phyloP scores from a whole-genome alignment of 2,797 vertebrate genomes.

The Aselliscus stoliczkanus region DNA sequence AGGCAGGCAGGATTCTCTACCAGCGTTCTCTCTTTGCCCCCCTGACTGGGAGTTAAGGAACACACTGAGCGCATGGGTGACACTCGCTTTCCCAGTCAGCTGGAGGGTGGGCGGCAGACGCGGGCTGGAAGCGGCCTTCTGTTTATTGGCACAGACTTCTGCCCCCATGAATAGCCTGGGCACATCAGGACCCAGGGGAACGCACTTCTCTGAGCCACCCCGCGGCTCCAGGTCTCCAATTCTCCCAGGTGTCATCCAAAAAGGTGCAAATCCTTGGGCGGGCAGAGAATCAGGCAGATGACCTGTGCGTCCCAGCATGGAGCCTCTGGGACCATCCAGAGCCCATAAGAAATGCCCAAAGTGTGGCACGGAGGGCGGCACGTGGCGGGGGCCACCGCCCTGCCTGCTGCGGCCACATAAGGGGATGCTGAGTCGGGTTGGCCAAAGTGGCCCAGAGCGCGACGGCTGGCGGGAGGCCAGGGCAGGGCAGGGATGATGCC shows the following conservation, averaged over 20 bases:
- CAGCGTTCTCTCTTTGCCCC: accelerated
- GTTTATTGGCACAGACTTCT: not conserved
- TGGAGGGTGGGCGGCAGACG: not conserved
- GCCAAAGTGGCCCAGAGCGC: not conserved
- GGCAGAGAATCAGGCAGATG: not conserved
- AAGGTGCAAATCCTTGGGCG: not conserved
- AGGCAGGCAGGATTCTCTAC: not conserved
- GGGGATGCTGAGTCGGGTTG: too few species aligned
- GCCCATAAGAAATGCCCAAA: not conserved
- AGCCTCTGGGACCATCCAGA: not conserved
- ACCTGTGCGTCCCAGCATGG: not conserved
- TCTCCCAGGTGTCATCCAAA: not conserved
- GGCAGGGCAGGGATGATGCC: not conserved
- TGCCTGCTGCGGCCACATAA: not conserved
- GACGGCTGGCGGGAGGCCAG: not conserved
- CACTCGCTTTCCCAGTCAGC: not conserved
- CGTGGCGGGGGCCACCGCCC: accelerated
- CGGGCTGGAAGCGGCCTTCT: not conserved
- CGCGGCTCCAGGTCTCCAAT: accelerated
- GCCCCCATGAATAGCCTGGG: not conserved
- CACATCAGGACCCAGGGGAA: accelerated
- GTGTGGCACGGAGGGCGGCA: not conserved
- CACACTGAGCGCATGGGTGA: not conserved
- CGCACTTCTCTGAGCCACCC: not conserved
- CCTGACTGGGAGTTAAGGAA: not conserved